phyloP scores from a whole-genome alignment of 1,140 invertebrate species.

The Lepidostoma basale region DNA sequence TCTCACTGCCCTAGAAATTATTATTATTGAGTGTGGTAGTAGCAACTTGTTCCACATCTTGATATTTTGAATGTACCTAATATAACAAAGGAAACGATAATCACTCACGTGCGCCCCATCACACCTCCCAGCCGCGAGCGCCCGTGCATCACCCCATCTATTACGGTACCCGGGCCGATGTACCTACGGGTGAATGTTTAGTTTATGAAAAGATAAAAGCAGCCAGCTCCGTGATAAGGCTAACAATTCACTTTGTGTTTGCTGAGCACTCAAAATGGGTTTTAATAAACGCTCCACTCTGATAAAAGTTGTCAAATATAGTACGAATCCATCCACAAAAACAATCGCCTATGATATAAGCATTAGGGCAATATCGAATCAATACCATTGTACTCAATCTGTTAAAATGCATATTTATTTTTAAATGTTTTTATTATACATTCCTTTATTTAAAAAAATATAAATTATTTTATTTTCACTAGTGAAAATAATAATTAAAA shows the following conservation, averaged over 20 bases:
- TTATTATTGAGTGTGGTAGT: too few species aligned
- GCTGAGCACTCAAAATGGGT: slow-evolving; percentile 32
- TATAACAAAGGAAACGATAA: too few species aligned
- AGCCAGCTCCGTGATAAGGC: not conserved
- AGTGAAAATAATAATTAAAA: not conserved
- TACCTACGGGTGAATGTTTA: not conserved
- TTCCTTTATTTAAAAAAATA: not conserved
- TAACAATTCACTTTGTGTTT: slow-evolving; percentile 31
- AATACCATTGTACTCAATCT: too few species aligned
- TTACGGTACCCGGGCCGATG: too few species aligned
- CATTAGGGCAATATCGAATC: not conserved
- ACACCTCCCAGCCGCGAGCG: not conserved
- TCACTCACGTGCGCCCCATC: too few species aligned
- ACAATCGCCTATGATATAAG: not conserved
- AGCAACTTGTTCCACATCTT: too few species aligned
- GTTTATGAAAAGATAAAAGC: slow-evolving; percentile 20
- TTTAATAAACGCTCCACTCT: slow-evolving; percentile 22
- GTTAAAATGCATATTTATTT: not conserved
- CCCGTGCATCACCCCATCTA: not conserved
- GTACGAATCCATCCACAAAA: not conserved
- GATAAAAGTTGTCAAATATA: not conserved
- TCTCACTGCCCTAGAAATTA: too few species aligned
- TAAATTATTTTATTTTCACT: not conserved
- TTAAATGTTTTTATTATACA: not conserved
- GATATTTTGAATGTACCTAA: too few species aligned